phyloP scores from a whole-genome alignment of 2,797 vertebrate genomes.

The Naso thynnoides region DNA sequence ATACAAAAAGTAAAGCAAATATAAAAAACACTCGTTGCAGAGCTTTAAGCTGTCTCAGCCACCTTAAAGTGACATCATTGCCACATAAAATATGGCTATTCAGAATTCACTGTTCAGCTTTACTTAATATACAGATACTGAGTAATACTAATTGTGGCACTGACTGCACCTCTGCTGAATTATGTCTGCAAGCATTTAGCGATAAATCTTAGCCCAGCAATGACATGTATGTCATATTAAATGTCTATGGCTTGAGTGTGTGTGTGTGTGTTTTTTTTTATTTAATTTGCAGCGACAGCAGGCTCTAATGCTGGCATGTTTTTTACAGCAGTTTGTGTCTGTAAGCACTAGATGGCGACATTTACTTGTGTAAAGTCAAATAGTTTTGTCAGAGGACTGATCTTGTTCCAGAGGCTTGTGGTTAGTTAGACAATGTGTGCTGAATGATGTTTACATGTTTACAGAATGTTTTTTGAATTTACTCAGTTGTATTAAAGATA shows the following conservation, averaged over 20 bases:
- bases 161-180: not conserved
- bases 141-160: not conserved
- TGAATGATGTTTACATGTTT: constrained; percentile 9
- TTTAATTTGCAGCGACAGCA: not conserved
- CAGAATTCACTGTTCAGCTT: not conserved
- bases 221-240: not conserved
- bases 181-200: constrained; percentile 1
- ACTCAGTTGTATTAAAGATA: constrained; percentile 22
- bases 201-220: not conserved
- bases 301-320: not conserved
- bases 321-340: constrained; percentile 28
- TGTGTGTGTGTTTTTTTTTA: not conserved
- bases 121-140: not conserved
- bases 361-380: constrained; percentile 45
- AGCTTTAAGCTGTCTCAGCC: not conserved
- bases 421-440: constrained; percentile 19
- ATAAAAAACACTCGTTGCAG: not conserved
- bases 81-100: not conserved
- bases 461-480: not conserved
- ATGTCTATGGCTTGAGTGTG: not conserved
- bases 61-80: not conserved
- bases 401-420: constrained; percentile 19
- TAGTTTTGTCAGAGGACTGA: not conserved
- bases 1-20: constrained; percentile 4
- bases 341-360: constrained; percentile 82